A percentile compares a stretch with the other conserved stretches of the same genome.
These are phyloP conservation scores for Pongo abelii DNA, from an alignment of 2,113 vertebrate species.

Conservation along the genomic window DNA sequence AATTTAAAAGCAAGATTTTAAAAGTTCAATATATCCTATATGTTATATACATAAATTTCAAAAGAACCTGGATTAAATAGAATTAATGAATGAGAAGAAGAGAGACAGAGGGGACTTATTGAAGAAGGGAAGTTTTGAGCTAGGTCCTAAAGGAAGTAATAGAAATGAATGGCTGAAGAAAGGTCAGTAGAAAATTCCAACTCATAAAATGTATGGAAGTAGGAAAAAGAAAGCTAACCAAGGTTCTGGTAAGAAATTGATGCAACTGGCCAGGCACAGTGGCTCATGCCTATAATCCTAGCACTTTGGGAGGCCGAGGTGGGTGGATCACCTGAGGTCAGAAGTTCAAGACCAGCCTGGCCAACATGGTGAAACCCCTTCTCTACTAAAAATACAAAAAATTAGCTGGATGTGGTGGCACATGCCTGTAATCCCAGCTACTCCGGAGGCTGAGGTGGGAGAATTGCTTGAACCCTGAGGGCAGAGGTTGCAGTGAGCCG, in stretches of 20 bases:
- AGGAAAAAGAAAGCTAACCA: not conserved
- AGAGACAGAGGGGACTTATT: not conserved
- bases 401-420: no score
- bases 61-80: not conserved
- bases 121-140: not conserved
- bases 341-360: no score
- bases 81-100: not conserved
- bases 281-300: no score
- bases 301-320: no score
- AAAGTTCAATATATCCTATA: not conserved
- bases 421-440: no score
- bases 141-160: not conserved
- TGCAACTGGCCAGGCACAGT: no score
- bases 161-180: not conserved
- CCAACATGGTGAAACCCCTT: no score
- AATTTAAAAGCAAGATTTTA: conserved; percentile 26
- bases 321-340: no score
- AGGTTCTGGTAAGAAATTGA: not conserved
- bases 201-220: not conserved
- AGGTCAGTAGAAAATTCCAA: not conserved
- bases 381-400: no score
- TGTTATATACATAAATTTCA: not conserved
- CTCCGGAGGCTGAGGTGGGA: no score
- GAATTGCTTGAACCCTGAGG: no score
- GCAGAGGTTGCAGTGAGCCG: no score